These are phyloP conservation scores for Rhinoptilus africanus DNA, from an alignment of 2,113 vertebrate species.

Conservation along the genomic window DNA sequence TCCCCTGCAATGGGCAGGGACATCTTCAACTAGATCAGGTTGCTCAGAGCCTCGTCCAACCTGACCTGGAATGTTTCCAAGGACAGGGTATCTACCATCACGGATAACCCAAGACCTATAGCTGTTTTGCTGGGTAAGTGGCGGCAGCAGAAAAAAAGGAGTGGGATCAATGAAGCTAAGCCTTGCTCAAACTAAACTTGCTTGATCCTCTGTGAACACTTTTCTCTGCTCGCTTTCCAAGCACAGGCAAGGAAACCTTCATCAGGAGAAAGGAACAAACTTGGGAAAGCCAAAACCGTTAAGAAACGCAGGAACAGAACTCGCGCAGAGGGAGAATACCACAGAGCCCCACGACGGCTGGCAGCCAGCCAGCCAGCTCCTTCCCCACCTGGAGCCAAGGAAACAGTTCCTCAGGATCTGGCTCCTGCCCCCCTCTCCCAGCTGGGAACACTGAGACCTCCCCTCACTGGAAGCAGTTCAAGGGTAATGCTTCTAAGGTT, in stretches of 20 bases:
- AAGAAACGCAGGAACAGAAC: not conserved
- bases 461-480: not conserved
- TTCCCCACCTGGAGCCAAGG: not conserved
- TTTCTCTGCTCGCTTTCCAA: not conserved
- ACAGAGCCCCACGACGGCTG: not conserved
- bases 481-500: fast-evolving
- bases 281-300: not conserved
- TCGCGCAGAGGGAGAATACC: not conserved
- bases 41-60: not conserved
- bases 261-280: not conserved
- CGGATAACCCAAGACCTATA: not conserved
- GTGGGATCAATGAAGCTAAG: not conserved
- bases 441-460: not conserved
- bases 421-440: not conserved
- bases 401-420: not conserved
- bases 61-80: not conserved
- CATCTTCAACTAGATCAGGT: not conserved
- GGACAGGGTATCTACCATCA: not conserved
- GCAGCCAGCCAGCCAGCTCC: not conserved
- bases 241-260: not conserved
- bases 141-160: not conserved
- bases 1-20: not conserved
- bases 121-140: not conserved
- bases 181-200: not conserved
- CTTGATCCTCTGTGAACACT: not conserved